These are phyloP conservation scores for Scaptomyza montana DNA, from an alignment of 1,140 invertebrate species.

Conservation along the genomic window DNA sequence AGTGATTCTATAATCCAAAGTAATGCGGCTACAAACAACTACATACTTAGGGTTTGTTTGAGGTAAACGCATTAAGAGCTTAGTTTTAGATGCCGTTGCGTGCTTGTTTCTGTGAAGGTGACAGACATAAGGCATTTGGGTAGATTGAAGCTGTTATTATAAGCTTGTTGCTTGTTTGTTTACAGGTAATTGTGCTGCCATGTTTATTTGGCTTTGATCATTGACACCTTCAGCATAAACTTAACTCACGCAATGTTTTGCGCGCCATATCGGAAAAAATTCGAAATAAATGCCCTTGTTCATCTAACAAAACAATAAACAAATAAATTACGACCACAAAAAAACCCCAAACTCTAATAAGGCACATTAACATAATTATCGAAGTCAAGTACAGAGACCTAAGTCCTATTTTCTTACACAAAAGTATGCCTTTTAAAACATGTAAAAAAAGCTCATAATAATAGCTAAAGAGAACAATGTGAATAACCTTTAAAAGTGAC, in stretches of 20 bases:
- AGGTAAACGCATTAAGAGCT: conserved; percentile 12
- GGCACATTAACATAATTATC: conserved; percentile 60
- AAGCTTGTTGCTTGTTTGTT: conserved; percentile 1
- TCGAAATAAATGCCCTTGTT: conserved; percentile 62
- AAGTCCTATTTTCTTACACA: too few relatives aligned
- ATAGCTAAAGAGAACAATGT: too few relatives aligned
- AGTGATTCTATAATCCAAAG: background rate
- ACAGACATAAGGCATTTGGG: conserved; percentile 47
- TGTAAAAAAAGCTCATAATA: too few relatives aligned
- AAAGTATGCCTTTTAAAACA: too few relatives aligned
- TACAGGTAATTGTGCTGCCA: conserved; percentile 24
- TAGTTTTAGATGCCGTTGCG: conserved; percentile 24
- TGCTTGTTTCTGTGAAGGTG: conserved; percentile 63
- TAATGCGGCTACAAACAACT: conserved; percentile 6
- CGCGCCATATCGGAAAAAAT: conserved; percentile 39
- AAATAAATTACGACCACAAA: conserved; percentile 40
- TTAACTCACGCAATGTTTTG: conserved; percentile 70
- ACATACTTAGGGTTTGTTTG: conserved; percentile 13
- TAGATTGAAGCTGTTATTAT: conserved; percentile 56
- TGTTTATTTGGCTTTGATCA: conserved; percentile 65
- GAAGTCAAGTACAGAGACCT: conserved; percentile 61
- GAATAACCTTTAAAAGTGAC: too few relatives aligned
- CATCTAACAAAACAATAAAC: conserved; percentile 55
- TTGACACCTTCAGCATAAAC: conserved; percentile 78
- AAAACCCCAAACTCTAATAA: conserved; percentile 35